Base-by-base conservation (phyloP, 2,797 vertebrate species). In the Arrhamphus sclerolepis region DNA sequence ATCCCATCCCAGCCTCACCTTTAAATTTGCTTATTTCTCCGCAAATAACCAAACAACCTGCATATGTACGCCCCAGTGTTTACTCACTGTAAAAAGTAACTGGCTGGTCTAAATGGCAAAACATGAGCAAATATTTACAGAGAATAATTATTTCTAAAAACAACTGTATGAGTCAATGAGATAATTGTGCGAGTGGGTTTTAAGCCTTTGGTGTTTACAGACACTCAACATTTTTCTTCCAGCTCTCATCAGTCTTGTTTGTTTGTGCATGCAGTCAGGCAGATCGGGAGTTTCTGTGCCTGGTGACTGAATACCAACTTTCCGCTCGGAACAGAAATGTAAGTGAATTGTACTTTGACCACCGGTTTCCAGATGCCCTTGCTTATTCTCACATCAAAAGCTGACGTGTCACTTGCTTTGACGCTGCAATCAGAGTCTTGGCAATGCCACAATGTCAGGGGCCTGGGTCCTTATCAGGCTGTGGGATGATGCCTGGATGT, bases 331-430 rank as follows among this genome's bases (percentile, higher is more conserved):
- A 56, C 62, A 69, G 56, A 68, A 63, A 70, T 62, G 72, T 21
- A 56, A 70, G 56, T 22, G 62, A 71, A 46, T 60, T 56, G 65
- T 56, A 58, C 60, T 68, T 71, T 62, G 63, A 70, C 79, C 83
- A 44, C 62, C 40, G 65, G 50, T 71, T 79, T 68, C 75, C 66
- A 46, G 79, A 81, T 53, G 81, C 64, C 79, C 80, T 79, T 77
- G 81, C 84, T 79, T 81, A 62, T 81, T 66, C 78, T 59, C 62
- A 63, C 80, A 87, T 88, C 82, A 87, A 84, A 83, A 75, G 78
- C 84, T 80, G 85, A 86, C 48, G 59, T 77, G 83, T 82, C 69
- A 28, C 57, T 47, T 49, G 72, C 81, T 85, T 86, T 87, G 70
- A 82, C 81, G 77, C 73, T 46, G 69, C 64, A 70, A 76, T 78